These are phyloP conservation scores for Camptogramma bilineatum DNA, from an alignment of 2,888 invertebrate species.

Conservation along the genomic window DNA sequence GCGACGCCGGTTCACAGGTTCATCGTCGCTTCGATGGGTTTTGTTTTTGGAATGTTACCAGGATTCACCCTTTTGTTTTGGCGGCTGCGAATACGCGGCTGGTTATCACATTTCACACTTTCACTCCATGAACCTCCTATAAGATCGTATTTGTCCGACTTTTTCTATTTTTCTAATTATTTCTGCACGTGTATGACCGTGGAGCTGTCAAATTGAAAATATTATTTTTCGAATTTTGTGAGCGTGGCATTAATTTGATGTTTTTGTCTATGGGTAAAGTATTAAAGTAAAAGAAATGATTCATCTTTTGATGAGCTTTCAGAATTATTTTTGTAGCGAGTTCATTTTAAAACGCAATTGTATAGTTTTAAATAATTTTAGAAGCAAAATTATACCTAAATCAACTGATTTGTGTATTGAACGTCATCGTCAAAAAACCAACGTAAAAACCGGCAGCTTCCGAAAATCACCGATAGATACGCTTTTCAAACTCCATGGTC, in stretches of 20 bases:
- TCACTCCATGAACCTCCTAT: constrained; percentile 33
- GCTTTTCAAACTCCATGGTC: not conserved
- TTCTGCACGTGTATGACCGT: constrained; percentile 59
- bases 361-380: too few relatives aligned
- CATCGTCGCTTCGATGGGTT: constrained; percentile 77
- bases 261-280: constrained; percentile 57
- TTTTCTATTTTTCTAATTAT: constrained; percentile 37
- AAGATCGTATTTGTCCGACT: constrained; percentile 25
- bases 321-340: not conserved
- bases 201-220: constrained; percentile 62
- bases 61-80: constrained; percentile 58
- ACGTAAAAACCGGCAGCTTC: not conserved
- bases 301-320: constrained; percentile 12
- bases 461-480: constrained; percentile 2
- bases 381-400: too few relatives aligned
- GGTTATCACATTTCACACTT: constrained; percentile 48
- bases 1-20: constrained; percentile 84
- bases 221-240: constrained; percentile 60
- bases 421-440: not conserved
- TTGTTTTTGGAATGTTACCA: constrained; percentile 82
- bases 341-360: not conserved
- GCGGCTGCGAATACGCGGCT: constrained; percentile 40
- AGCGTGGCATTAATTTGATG: constrained; percentile 66
- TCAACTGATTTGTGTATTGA: too few relatives aligned
- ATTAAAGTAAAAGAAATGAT: constrained; percentile 25